Conservation (phyloP, 64 coral and sea anemone species). For the Porites australiensis region DNA sequence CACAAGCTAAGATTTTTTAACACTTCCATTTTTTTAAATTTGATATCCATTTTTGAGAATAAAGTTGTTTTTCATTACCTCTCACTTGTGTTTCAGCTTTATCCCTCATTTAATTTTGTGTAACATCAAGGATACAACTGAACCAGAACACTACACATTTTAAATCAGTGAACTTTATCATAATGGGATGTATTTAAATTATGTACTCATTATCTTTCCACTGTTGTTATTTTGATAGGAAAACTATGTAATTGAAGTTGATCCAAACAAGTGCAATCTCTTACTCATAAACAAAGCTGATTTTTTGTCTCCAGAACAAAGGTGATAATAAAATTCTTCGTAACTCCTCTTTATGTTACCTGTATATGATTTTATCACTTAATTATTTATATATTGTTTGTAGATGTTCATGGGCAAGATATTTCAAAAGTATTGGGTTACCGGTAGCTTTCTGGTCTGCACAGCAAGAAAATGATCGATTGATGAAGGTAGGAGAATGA, state of each 20-base stretch:
- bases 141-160: no score
- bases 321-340: slow-evolving; percentile 13
- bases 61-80: no score
- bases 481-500: slow-evolving; percentile 30
- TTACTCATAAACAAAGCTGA: slow-evolving; percentile 96
- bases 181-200: not conserved
- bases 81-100: no score
- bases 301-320: slow-evolving; percentile 85
- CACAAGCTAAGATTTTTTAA: no score
- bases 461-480: slow-evolving; percentile 79
- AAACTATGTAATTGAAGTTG: slow-evolving; percentile 86
- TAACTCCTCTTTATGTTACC: not conserved
- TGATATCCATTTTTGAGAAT: no score
- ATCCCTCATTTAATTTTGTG: no score
- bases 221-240: slow-evolving; percentile 61
- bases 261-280: slow-evolving; percentile 82
- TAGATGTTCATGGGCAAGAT: slow-evolving; percentile 82
- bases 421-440: slow-evolving; percentile 70
- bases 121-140: no score
- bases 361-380: not conserved
- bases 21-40: no score
- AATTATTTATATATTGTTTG: not conserved
- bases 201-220: not conserved
- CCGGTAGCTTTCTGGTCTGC: slow-evolving; percentile 88
- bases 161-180: not conserved